Evolutionary conservation across 2,888 invertebrate genomes (phyloP), one percentile per base, ranked within the genome.

Genomic region (Drosophila ezoana): DNA sequence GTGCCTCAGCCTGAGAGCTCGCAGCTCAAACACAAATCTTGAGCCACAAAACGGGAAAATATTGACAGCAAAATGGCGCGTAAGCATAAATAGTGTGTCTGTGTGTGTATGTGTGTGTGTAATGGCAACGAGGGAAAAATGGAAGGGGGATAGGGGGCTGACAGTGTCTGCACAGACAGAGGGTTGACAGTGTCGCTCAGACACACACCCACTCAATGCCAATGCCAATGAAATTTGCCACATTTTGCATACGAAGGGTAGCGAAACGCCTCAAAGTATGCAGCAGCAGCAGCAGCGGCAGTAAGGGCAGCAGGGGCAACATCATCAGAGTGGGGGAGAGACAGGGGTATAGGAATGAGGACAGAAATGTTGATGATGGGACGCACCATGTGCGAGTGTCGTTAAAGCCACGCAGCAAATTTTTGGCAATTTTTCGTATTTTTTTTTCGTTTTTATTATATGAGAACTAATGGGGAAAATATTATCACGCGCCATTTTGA

Each of bases 391-490:
- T 89, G 89, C 80, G 63, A 65, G 54, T 62, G 78, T 85, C 82
- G 81, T 87, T 81, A 89, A 89, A 85, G 72, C 72, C 67, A 81
- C 53, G 65, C 66, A 57, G 59, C 66, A 67, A 43, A 53, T 67
- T 67, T 83, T 78, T 79, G 59, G 58, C 63, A 64, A 62, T 58
- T 59, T 64, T 35, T 52, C 32, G 38, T 57, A 51, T 44, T 54
- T 47, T 61, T 56, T 23, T 8, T 23, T 49, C 38, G 23, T 61
- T 73, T 65, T 59, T 62, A 71, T 75, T 76, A 76, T 53, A 76
- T 72, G 58, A 67, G 53, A 84, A 86, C 89, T 87, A 87, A 87
- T 87, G 86, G 87, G 73, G 57, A 81, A 87, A 87, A 89, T 87
- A 87, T 89, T 89, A 76, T 78, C 81, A 76, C 69, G 70, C 81